Evolutionary conservation across 2,888 invertebrate genomes (phyloP), one percentile per base, ranked within the genome.

Genomic region (Agonopterix subpropinquella): DNA sequence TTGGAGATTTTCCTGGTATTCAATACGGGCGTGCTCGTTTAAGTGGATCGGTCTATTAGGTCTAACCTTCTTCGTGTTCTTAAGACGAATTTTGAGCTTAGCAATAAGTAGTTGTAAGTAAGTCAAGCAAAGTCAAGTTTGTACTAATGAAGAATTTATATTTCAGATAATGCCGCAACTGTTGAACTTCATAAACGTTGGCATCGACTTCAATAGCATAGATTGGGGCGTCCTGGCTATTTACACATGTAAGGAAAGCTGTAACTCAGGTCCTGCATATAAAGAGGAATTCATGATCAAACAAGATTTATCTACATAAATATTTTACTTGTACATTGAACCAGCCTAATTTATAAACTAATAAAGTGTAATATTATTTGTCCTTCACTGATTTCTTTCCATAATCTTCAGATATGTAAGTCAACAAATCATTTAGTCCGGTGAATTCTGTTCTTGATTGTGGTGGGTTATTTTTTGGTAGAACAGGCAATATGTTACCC

Each of bases 151-250:
- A 28, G 5, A 28, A 28, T 5, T 28, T 7, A 28, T 51, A 28
- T 51, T 47, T 11, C 36, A 49, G 44, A 45, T 49, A 45, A 93
- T 96, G 93, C 96, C 96, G 1, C 96, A 96, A 73, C 80, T 95
- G 52, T 73, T 96, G 15, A 92, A 92, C 65, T 90, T 91, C 61
- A 86, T 96, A 18, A 88, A 92, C 54, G 89, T 94, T 54, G 92
- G 94, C 39, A 77, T 89, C 54, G 74, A 90, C 44, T 70, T 90
- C 2, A 88, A 90, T 52, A 89, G 89, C 64, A 84, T 98, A 45
- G 98, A 99, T 80, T 98, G 97, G 96, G 98, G 98, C 15, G 92
- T 95, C 11, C 76, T 99, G 47, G 91, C 91, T 44, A 80, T 98
- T 18, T 99, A 94, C 76, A 96, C 97, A 0, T 99, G 99, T 73